Evolutionary conservation across 2,888 invertebrate genomes (phyloP), one percentile per base, ranked within the genome.

Genomic region (Diarsia rubi): DNA sequence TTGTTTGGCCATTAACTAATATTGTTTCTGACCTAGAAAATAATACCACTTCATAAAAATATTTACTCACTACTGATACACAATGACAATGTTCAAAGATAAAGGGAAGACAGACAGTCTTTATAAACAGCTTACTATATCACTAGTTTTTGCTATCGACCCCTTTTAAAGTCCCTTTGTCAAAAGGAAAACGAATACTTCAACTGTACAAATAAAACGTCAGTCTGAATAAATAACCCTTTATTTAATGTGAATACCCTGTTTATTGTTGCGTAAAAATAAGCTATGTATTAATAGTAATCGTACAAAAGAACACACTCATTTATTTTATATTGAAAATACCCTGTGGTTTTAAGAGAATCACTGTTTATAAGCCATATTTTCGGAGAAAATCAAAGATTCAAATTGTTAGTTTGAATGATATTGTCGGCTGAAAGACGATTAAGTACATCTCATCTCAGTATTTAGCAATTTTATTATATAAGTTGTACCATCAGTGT

Each of bases 21-120:
- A 47, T 71, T 67, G 72, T 65, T 37, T 63, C 42, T 73, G 78
- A 66, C 84, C 84, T 72, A 84, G 73, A 86, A 86, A 78, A 59
- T 69, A 16, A 71, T 59, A 73, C 57, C 54, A 75, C 47, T 60
- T 16, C 78, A 47, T 31, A 52, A 47, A 37, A 72, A 75, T 82
- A 68, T 82, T 75, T 75, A 75, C 73, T 21, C 24, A 73, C 37
- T n/a, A 60, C 63, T 65, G 81, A 78, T 81, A 86, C 49, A 57
- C 12, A 72, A 59, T 62, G 73, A 73, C 73, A 73, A 73, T 64
- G 71, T 62, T 80, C 44, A 8, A 19, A 47, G 68, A 82, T 84
- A 82, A 70, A 27, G 42, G 21, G 31, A 27, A 31, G 73, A 60
- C 86, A 76, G 57, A 73, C 78, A 47, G 72, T 73, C 67, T 62